Conservation (phyloP, 2,888 invertebrate genomes). For the Panopea generosa region DNA sequence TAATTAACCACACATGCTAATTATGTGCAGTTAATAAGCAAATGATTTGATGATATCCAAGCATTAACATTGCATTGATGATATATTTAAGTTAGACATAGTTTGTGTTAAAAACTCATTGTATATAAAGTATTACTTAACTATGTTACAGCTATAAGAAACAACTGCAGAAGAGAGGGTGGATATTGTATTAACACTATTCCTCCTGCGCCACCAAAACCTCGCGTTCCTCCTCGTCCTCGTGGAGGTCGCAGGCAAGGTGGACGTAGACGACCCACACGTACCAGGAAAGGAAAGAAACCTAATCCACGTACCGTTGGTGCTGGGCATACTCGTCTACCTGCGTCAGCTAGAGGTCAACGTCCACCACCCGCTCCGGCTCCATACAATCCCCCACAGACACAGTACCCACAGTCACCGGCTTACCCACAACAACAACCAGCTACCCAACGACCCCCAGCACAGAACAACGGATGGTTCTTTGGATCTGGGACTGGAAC, state of each 20-base stretch:
- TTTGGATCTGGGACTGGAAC: conserved; percentile 5
- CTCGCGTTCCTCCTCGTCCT: not conserved
- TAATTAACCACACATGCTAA: too few species aligned
- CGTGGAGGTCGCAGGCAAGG: not conserved
- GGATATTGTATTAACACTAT: conserved; percentile 52
- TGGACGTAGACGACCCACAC: conserved; percentile 10
- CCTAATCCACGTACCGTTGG: conserved; percentile 23
- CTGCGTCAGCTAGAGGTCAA: conserved; percentile 8
- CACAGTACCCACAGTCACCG: too few species aligned
- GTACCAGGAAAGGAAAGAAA: conserved; percentile 40
- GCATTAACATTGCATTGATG: not conserved
- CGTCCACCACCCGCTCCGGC: not conserved
- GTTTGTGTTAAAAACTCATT: not conserved
- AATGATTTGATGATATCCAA: not conserved
- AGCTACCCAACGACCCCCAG: too few species aligned
- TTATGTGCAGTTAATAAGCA: too few species aligned
- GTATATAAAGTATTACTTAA: not conserved
- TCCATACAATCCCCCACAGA: not conserved
- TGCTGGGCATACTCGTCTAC: conserved; percentile 26
- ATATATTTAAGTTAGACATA: too few species aligned
- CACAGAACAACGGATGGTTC: too few species aligned
- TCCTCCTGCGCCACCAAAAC: conserved; percentile 40
- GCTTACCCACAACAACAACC: too few species aligned
- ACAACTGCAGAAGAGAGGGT: conserved; percentile 47
- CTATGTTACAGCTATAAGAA: conserved; percentile 47